These are phyloP conservation scores for Cuculus canorus DNA, from an alignment of 2,797 vertebrate genomes.

Conservation along the genomic window DNA sequence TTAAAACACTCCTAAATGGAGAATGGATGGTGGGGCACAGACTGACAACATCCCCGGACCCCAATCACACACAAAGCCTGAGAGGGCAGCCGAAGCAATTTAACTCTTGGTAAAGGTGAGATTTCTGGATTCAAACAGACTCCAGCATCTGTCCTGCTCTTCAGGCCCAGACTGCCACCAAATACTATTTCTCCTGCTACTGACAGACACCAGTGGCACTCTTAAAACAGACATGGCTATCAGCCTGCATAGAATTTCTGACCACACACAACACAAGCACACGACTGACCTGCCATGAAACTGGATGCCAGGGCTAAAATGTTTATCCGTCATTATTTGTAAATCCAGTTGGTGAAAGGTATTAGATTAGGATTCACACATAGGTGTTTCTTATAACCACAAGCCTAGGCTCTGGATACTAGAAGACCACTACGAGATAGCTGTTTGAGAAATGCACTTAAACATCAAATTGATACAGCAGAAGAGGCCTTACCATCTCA, in stretches of 20 bases:
- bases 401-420: not conserved
- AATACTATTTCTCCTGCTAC: not conserved
- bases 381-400: not conserved
- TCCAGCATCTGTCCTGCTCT: not conserved
- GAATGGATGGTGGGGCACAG: not conserved
- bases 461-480: not conserved
- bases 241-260: not conserved
- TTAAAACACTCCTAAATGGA: not conserved
- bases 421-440: not conserved
- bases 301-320: not conserved
- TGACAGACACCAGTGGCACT: not conserved
- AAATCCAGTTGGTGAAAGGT: not conserved
- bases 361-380: not conserved
- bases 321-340: not conserved
- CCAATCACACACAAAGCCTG: not conserved
- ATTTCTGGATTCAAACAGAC: not conserved
- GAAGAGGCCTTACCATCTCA: slow-evolving; percentile 86
- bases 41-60: not conserved
- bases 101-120: not conserved
- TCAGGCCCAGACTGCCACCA: not conserved
- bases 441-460: not conserved
- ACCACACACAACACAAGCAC: not conserved
- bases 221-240: not conserved
- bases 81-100: not conserved
- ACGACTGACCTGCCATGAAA: not conserved